Conservation (phyloP, 1,140 invertebrate species). For the Ceratosolen solmsi region DNA sequence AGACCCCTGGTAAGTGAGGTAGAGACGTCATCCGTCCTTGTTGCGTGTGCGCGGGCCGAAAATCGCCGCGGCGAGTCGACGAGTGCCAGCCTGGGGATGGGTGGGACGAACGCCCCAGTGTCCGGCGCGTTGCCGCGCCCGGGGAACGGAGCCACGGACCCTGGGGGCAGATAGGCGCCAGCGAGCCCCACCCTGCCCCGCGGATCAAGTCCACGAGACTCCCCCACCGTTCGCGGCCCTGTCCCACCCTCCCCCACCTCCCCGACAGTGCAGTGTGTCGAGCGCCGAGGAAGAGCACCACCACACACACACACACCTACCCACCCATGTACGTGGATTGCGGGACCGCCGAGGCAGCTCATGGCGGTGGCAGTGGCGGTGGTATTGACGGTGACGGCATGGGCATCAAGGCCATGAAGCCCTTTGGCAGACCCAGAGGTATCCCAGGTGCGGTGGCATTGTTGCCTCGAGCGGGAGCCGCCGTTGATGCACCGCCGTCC, state of each 20-base stretch:
- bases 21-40: background rate
- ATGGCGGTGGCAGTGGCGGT: too few relatives aligned
- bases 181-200: background rate
- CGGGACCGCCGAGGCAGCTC: constrained; percentile 63
- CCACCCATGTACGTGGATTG: constrained; percentile 72
- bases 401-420: constrained; percentile 76
- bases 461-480: background rate
- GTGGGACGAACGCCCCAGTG: background rate
- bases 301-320: too few relatives aligned
- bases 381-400: too few relatives aligned
- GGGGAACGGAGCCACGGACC: background rate
- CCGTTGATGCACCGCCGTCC: too few relatives aligned
- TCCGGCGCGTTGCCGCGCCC: background rate
- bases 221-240: background rate
- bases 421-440: constrained; percentile 74
- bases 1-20: background rate
- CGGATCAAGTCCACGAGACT: background rate
- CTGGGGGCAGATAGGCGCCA: background rate
- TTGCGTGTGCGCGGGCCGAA: background rate
- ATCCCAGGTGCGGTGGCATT: constrained; percentile 48
- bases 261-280: background rate
- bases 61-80: background rate
- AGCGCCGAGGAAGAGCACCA: constrained; percentile 42
- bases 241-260: background rate
- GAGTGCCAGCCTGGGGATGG: background rate